Base-by-base conservation (phyloP, 2,113 vertebrate genomes). In the Ictalurus punctatus region DNA sequence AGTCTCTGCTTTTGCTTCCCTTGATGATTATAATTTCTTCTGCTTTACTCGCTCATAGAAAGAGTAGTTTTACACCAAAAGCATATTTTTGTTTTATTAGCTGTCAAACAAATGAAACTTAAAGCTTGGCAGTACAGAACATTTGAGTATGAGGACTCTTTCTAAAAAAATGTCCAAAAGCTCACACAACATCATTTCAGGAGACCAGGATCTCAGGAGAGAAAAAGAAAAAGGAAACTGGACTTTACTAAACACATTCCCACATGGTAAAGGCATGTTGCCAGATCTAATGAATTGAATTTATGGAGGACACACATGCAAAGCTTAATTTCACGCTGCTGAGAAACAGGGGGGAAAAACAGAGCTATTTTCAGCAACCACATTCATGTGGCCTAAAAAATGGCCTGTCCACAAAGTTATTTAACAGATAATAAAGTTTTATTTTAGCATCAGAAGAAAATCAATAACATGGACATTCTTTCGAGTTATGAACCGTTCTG, bases 371-470 rank as follows among this genome's bases (percentile, higher is more conserved):
- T 88, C 79, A 67, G 71, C 69, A 37, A 58, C 56, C 48, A 13
- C 87, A 86, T 79, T 78, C 80, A 83, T 67, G 74, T 67, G 65
- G 25, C 25, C 9, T 85, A 65, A 58, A 89, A 83, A 37, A 87
- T 54, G 59, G 27, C 48, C 83, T 1, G 44, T 91, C 85, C 76
- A 14, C 73, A 44, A 69, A 34, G 74, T 86, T 84, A 23, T 89
- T 91, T 81, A 85, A 85, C 59, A 59, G 54, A 71, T 52, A 89
- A 89, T 61, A 86, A 85, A 84, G 67, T 89, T 89, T 89, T 84
- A 76, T 89, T 89, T 91, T 85, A 91, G 86, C 74, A 78, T 87
- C 83, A 89, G 84, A 89, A 52, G 67, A 83, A 89, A 87, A 87
- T 23, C 30, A 79, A 87, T 48, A 90, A 89, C 71, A 44, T 82